Evolutionary conservation across 1,140 invertebrate genomes (phyloP).

Genomic region (Lucilia cuprina): DNA sequence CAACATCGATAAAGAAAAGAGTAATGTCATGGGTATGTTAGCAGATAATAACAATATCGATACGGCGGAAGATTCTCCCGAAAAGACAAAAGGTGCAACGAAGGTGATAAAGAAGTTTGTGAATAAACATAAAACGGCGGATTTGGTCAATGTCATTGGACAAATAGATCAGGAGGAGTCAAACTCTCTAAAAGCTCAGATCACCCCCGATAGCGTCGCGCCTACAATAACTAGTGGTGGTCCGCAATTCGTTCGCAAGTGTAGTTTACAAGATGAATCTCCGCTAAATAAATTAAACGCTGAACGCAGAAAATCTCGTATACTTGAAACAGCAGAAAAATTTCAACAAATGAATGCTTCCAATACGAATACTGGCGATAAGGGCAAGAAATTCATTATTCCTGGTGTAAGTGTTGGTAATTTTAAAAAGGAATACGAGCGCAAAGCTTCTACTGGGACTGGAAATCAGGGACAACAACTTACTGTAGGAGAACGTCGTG

Average conservation of each 20-base stretch:
- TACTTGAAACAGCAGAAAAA: constrained; percentile 76
- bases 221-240: neutral
- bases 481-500: constrained; percentile 51
- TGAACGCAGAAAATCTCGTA: constrained; percentile 70
- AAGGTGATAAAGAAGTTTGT: constrained; percentile 61
- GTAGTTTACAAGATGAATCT: constrained; percentile 61
- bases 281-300: constrained; percentile 57
- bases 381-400: constrained; percentile 79
- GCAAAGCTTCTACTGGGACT: constrained; percentile 73
- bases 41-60: constrained; percentile 39
- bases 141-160: constrained; percentile 57
- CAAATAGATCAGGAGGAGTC: constrained; percentile 45
- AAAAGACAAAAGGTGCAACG: constrained; percentile 52
- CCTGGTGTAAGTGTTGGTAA: constrained; percentile 83
- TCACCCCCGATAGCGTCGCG: constrained; percentile 33
- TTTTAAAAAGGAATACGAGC: constrained; percentile 83
- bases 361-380: constrained; percentile 61
- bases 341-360: constrained; percentile 69
- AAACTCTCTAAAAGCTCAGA: constrained; percentile 10
- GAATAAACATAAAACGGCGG: constrained; percentile 59
- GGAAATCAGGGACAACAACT: constrained; percentile 46
- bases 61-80: constrained; percentile 50
- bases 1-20: too few relatives aligned
- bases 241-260: constrained; percentile 51
- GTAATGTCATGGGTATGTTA: constrained; percentile 41